phyloP scores from a whole-genome alignment of 2,888 invertebrate genomes.

The Synanthedon andrenaeformis region DNA sequence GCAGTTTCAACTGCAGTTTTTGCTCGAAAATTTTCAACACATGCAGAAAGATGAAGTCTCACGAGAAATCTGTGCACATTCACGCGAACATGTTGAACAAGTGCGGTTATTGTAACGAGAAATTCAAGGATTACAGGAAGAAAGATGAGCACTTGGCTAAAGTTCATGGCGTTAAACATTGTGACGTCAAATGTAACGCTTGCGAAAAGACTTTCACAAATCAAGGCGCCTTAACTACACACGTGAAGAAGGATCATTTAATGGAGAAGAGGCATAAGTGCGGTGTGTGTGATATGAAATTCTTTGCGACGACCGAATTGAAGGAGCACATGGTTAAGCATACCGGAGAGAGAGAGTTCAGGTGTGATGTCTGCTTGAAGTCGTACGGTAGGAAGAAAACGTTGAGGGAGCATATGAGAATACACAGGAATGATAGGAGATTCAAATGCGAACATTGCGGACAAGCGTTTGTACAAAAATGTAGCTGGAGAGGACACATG shows the following conservation, averaged over 20 bases:
- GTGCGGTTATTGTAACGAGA: constrained; percentile 15
- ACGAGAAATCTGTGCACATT: constrained; percentile 29
- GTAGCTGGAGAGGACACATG: constrained; percentile 25
- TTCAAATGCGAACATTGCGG: constrained; percentile 18
- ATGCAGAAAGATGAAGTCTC: constrained; percentile 20
- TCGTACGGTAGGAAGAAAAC: constrained; percentile 28
- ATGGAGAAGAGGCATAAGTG: constrained; percentile 18
- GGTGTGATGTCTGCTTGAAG: constrained; percentile 43
- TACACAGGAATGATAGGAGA: constrained; percentile 24
- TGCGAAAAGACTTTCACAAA: constrained; percentile 11
- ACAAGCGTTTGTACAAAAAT: constrained; percentile 31
- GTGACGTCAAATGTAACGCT: constrained; percentile 10
- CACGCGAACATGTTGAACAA: constrained; percentile 16
- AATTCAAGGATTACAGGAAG: neutral
- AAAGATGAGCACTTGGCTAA: constrained; percentile 7
- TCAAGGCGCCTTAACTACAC: constrained; percentile 10
- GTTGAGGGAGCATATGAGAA: constrained; percentile 34
- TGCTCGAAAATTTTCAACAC: constrained; percentile 3
- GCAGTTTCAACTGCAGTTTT: neutral
- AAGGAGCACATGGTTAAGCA: constrained; percentile 48
- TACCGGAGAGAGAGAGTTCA: constrained; percentile 41
- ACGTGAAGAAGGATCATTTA: constrained; percentile 16
- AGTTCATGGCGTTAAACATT: constrained; percentile 3
- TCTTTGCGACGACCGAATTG: constrained; percentile 28
- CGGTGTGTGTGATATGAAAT: constrained; percentile 16